phyloP scores from a whole-genome alignment of 2,113 vertebrate genomes.

The Stomatorhinus ivindoensis region DNA sequence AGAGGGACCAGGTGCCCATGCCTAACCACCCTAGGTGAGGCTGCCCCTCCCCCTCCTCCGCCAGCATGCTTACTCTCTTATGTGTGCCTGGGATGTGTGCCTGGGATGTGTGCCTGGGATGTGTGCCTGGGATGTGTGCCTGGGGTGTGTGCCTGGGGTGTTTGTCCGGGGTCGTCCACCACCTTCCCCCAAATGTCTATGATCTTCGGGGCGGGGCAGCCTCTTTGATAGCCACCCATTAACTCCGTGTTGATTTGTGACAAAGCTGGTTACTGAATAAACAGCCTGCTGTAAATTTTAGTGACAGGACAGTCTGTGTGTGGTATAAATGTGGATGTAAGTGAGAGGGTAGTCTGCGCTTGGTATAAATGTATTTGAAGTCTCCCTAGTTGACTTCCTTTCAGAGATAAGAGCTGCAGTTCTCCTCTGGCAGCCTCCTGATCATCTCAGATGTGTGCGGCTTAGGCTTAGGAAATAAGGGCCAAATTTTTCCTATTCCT shows the following conservation, averaged over 20 bases:
- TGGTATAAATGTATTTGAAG: neutral
- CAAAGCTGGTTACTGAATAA: neutral
- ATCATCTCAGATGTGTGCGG: neutral
- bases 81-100: too few species aligned
- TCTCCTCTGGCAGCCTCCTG: neutral
- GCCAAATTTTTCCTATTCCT: neutral
- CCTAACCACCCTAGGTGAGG: slow-evolving; percentile 69
- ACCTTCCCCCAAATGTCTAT: neutral
- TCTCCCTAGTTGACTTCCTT: neutral
- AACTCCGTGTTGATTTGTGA: neutral
- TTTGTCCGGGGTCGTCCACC: neutral
- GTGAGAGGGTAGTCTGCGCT: neutral
- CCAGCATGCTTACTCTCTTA: neutral
- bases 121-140: neutral
- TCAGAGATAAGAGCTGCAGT: slow-evolving; percentile 8
- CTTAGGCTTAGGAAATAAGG: neutral
- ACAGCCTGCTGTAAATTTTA: neutral
- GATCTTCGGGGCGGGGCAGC: neutral
- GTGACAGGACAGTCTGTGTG: neutral
- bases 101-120: neutral
- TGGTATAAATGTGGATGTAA: neutral
- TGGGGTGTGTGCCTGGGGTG: neutral
- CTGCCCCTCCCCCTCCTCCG: slow-evolving; percentile 57
- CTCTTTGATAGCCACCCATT: neutral
- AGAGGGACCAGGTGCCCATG: slow-evolving; percentile 69